Conservation (phyloP, 2,113 vertebrate genomes). For the Podiceps cristatus region DNA sequence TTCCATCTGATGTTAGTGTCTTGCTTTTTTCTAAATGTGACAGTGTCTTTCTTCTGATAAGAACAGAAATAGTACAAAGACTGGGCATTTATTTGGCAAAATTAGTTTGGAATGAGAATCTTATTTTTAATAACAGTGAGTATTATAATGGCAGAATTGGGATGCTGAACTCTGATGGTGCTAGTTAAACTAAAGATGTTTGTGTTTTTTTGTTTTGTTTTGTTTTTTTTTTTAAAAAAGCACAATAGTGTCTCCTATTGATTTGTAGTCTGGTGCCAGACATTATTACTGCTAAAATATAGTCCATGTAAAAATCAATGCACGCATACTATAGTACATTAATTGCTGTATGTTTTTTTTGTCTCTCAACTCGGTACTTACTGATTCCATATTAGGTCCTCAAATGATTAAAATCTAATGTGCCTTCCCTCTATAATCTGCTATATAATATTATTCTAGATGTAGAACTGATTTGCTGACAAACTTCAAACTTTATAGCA, state of each 20-base stretch:
- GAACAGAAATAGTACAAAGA: background rate
- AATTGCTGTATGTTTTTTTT: slow-evolving; percentile 30
- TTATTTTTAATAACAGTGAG: background rate
- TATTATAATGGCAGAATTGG: background rate
- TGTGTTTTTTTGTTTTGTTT: too few relatives aligned
- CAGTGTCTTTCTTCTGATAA: background rate
- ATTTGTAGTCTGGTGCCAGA: slow-evolving; percentile 61
- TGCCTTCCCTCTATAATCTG: background rate
- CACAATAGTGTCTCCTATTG: slow-evolving; percentile 24
- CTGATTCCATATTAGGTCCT: slow-evolving; percentile 9
- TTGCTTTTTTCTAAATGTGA: background rate
- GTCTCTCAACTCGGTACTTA: slow-evolving; percentile 15
- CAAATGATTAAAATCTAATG: background rate
- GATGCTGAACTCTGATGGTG: background rate
- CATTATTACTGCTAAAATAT: slow-evolving; percentile 46
- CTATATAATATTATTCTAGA: background rate
- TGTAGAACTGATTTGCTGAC: background rate
- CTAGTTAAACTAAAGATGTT: background rate
- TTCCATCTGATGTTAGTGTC: background rate
- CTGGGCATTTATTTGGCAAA: background rate
- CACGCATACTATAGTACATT: slow-evolving; percentile 28
- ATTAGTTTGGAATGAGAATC: background rate
- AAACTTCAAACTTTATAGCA: background rate
- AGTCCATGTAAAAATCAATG: slow-evolving; percentile 60
- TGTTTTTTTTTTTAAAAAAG: background rate